A percentile compares a stretch with the other conserved stretches of the same genome.
phyloP scores from a whole-genome alignment of 2,113 vertebrate genomes.

The Hystrix brachyura region DNA sequence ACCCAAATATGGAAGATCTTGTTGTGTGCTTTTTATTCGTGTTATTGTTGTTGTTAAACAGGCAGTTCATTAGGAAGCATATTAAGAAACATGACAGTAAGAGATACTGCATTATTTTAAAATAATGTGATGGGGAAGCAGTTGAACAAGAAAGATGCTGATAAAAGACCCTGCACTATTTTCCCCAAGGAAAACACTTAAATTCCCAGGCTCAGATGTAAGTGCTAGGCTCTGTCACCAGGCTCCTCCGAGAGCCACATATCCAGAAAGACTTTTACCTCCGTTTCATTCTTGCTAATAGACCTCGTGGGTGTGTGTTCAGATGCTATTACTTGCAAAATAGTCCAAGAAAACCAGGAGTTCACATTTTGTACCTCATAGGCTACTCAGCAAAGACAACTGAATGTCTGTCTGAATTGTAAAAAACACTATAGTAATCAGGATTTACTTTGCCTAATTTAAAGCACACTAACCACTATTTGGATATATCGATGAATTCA shows the following conservation, averaged over 20 bases:
- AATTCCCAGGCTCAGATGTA: neutral
- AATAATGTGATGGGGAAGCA: conserved; percentile 66
- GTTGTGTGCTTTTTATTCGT: neutral
- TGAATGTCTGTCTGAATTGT: neutral
- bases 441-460: neutral
- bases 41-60: neutral
- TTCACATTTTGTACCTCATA: neutral
- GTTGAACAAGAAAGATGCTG: conserved; percentile 56
- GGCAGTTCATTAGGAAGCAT: neutral
- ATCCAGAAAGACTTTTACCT: neutral
- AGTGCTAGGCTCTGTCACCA: neutral
- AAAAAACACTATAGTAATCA: neutral
- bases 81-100: conserved; percentile 36
- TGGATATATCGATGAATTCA: neutral
- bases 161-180: neutral
- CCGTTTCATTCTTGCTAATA: conserved; percentile 2
- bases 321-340: neutral
- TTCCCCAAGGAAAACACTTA: neutral
- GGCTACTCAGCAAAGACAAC: neutral
- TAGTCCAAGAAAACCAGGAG: neutral
- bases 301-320: neutral
- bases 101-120: neutral
- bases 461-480: neutral
- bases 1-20: neutral
- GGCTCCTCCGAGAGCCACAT: neutral